Percentiles rank a stretch among this genome's conserved stretches.
These are phyloP conservation scores for Halichoerus grypus DNA, from an alignment of 2,113 vertebrate species.

Conservation along the genomic window DNA sequence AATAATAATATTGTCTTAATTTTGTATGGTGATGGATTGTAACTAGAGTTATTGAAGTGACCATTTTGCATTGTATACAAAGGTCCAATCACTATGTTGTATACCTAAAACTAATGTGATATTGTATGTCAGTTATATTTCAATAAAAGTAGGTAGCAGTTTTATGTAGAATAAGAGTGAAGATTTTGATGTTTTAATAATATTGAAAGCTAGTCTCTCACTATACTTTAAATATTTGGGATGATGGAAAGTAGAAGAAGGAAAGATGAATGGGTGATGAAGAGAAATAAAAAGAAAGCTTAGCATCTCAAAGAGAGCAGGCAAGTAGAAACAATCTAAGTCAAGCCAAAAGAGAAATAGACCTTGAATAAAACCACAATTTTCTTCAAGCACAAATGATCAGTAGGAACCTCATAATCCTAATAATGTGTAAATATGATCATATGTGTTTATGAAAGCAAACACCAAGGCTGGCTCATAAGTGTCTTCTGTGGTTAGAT, in stretches of 20 bases:
- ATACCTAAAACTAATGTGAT: not conserved
- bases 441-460: slow-evolving; percentile 49
- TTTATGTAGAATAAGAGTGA: not conserved
- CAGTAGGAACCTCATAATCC: slow-evolving; percentile 37
- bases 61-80: not conserved
- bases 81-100: not conserved
- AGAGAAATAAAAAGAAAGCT: slow-evolving; percentile 35
- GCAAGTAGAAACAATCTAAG: slow-evolving; percentile 65
- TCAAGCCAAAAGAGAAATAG: slow-evolving; percentile 65
- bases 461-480: not conserved
- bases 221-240: slow-evolving; percentile 39
- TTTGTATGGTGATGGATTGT: not conserved
- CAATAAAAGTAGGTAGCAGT: not conserved
- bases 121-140: not conserved
- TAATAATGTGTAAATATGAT: not conserved
- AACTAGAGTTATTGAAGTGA: not conserved
- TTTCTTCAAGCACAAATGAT: slow-evolving; percentile 57
- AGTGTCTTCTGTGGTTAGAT: slow-evolving; percentile 2
- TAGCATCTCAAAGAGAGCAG: slow-evolving; percentile 21
- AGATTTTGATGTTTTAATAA: slow-evolving; percentile 1
- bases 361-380: slow-evolving; percentile 51
- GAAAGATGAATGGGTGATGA: not conserved
- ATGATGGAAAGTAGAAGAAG: not conserved
- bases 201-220: slow-evolving; percentile 48
- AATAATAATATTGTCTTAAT: not conserved